These are phyloP conservation scores for Neomonachus schauinslandi DNA, from an alignment of 2,113 vertebrate species.

Conservation along the genomic window DNA sequence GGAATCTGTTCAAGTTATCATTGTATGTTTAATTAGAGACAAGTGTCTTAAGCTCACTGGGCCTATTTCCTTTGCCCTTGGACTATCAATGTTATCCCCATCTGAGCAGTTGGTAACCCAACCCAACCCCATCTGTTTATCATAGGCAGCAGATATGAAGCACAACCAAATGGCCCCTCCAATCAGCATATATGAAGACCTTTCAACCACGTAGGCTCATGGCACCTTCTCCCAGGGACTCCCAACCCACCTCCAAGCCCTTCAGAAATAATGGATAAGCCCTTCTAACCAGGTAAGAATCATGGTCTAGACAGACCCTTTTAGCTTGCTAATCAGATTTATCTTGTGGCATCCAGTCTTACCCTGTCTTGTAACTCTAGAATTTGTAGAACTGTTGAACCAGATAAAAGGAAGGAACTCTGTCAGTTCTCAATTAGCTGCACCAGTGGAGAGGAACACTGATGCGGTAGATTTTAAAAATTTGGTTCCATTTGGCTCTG, in stretches of 20 bases:
- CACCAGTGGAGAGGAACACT: conserved; percentile 32
- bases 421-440: conserved; percentile 54
- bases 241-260: not conserved
- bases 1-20: not conserved
- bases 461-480: not conserved
- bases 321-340: not conserved
- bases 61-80: not conserved
- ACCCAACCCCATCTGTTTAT: not conserved
- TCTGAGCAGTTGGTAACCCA: not conserved
- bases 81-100: not conserved
- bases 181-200: not conserved
- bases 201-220: accelerated
- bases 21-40: not conserved
- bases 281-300: not conserved
- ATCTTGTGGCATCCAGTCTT: not conserved
- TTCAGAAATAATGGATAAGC: not conserved
- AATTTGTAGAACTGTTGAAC: not conserved
- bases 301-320: not conserved
- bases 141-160: not conserved
- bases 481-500: conserved; percentile 52
- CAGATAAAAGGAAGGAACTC: conserved; percentile 26
- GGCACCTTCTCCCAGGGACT: not conserved
- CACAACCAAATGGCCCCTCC: not conserved
- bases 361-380: not conserved
- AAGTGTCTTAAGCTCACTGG: not conserved